phyloP scores from a whole-genome alignment of 1,140 invertebrate genomes.

The Planococcus citri region DNA sequence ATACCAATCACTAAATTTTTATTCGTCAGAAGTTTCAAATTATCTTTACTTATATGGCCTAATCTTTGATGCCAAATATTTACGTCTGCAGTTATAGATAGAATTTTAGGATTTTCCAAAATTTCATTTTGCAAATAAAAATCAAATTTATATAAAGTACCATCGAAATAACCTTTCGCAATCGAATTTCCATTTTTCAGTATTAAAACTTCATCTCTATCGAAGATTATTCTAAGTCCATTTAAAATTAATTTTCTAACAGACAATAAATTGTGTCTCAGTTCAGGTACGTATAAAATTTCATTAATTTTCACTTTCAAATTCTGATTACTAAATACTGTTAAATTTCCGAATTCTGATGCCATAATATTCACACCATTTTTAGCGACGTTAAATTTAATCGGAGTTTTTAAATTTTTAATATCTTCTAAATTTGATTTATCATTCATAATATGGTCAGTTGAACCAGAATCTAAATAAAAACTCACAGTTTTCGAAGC shows the following conservation, averaged over 20 bases:
- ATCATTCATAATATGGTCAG: slow-evolving; percentile 20
- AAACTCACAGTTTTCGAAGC: not conserved
- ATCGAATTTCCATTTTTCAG: not conserved
- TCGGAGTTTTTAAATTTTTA: slow-evolving; percentile 4
- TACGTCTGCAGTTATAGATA: not conserved
- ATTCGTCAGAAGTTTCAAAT: slow-evolving; percentile 13
- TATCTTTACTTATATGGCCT: slow-evolving; percentile 19
- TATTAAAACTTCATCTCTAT: not conserved
- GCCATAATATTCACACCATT: slow-evolving; percentile 2
- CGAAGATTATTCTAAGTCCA: slow-evolving; percentile 9
- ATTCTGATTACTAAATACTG: not conserved
- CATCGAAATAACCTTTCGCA: not conserved
- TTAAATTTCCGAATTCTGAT: not conserved
- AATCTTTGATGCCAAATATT: slow-evolving; percentile 13
- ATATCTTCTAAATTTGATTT: slow-evolving; percentile 1
- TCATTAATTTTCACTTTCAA: not conserved
- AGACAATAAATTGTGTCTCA: slow-evolving; percentile 19
- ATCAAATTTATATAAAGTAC: slow-evolving; percentile 17
- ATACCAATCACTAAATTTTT: slow-evolving; percentile 17
- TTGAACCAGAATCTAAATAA: slow-evolving; percentile 20
- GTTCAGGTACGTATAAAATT: slow-evolving; percentile 4
- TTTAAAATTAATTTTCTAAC: slow-evolving; percentile 1
- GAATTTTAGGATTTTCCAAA: not conserved
- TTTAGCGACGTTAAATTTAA: slow-evolving; percentile 16
- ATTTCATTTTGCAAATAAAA: not conserved